A percentile compares a stretch with the other conserved stretches of the same genome.
Evolutionary conservation across 2,797 vertebrate species (phyloP).

Genomic region (Eulemur rubriventer): DNA sequence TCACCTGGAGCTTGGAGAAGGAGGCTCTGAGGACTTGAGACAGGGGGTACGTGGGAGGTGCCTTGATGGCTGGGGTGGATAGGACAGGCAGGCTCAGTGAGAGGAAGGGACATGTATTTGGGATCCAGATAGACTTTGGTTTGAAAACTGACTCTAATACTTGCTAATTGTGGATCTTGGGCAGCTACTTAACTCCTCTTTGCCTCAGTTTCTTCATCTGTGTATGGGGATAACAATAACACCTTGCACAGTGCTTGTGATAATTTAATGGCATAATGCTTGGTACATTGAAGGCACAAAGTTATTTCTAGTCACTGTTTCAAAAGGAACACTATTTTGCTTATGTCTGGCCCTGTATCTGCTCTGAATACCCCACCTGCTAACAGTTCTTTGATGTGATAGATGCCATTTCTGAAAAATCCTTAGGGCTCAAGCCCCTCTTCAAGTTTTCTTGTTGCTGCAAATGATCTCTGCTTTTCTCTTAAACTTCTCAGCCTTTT

Average conservation of each 20-base stretch:
- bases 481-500: neutral
- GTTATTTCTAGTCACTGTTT: neutral
- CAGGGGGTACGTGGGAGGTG: accelerated
- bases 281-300: neutral
- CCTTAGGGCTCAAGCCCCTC: neutral
- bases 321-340: neutral
- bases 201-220: neutral
- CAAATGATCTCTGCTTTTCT: neutral
- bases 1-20: neutral
- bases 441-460: neutral
- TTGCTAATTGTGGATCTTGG: neutral
- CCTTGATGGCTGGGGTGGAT: neutral
- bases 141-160: neutral
- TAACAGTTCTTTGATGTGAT: neutral
- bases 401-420: neutral
- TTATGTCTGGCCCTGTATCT: neutral
- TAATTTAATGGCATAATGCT: neutral
- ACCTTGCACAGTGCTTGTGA: neutral
- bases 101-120: neutral
- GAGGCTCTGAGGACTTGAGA: neutral
- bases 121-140: neutral
- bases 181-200: neutral
- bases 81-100: neutral
- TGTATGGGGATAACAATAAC: neutral
- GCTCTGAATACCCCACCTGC: neutral